Conservation (phyloP, 2,113 vertebrate species). For the Gracilinanus agilis region DNA sequence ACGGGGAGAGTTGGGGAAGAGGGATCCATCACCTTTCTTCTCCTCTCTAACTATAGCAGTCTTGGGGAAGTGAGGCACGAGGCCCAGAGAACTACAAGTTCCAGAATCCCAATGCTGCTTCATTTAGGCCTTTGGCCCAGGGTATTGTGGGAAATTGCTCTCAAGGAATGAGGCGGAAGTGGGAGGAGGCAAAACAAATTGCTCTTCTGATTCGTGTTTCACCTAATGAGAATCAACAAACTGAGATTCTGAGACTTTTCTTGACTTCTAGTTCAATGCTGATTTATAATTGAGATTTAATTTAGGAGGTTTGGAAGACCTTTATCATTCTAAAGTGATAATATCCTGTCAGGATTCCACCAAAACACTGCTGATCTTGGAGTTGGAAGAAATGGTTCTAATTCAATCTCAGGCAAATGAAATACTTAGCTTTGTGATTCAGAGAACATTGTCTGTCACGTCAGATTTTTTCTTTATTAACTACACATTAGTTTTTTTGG, state of each 20-base stretch:
- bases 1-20: not conserved
- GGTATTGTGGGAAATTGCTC: too few relatives aligned
- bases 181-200: not conserved
- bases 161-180: not conserved
- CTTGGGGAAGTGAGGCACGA: not conserved
- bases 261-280: not conserved
- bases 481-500: not conserved
- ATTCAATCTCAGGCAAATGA: too few relatives aligned
- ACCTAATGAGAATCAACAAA: too few relatives aligned
- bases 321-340: not conserved
- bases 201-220: not conserved
- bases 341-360: not conserved
- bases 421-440: not conserved
- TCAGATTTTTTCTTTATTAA: not conserved
- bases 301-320: not conserved
- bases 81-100: not conserved
- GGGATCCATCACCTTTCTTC: not conserved
- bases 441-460: not conserved
- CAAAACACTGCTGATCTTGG: not conserved
- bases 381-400: not conserved
- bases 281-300: not conserved
- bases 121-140: too few relatives aligned
- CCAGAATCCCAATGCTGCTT: not conserved
- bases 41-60: not conserved
- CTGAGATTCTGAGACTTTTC: not conserved